phyloP scores from a whole-genome alignment of 2,797 vertebrate genomes.

The Philypnodon macrostomus region DNA sequence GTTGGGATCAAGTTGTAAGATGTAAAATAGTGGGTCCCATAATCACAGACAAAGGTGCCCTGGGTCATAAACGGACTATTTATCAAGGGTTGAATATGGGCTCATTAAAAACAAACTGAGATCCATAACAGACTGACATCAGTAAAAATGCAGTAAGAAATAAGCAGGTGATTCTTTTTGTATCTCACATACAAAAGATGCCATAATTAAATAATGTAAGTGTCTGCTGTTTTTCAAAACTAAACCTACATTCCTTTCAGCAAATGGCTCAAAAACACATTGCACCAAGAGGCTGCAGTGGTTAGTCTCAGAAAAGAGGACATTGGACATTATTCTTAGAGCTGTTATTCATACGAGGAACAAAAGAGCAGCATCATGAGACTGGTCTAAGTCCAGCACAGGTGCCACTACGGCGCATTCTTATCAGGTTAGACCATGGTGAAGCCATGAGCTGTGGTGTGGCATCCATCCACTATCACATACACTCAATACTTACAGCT shows the following conservation, averaged over 20 bases:
- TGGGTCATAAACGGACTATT: too few relatives aligned
- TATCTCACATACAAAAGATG: neutral
- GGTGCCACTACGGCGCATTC: conserved; percentile 56
- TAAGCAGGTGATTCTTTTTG: neutral
- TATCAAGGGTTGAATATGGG: too few relatives aligned
- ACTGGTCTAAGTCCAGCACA: conserved; percentile 44
- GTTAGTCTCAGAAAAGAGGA: conserved; percentile 21
- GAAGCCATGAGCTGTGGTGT: conserved; percentile 43
- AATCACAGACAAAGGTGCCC: too few relatives aligned
- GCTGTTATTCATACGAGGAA: conserved; percentile 51
- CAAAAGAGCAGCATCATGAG: conserved; percentile 55
- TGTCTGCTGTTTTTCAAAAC: neutral
- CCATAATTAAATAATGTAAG: neutral
- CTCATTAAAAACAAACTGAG: too few relatives aligned
- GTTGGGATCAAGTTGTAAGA: too few relatives aligned
- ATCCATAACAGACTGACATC: neutral
- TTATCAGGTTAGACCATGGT: conserved; percentile 57
- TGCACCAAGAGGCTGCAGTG: conserved; percentile 11
- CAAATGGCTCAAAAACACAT: neutral
- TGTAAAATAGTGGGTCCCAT: too few relatives aligned
- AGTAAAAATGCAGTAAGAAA: neutral
- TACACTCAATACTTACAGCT: conserved; percentile 10
- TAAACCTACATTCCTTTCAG: neutral
- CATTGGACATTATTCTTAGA: conserved; percentile 46
- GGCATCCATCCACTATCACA: conserved; percentile 15